phyloP scores from a whole-genome alignment of 2,113 vertebrate genomes.

The Bos indicus region DNA sequence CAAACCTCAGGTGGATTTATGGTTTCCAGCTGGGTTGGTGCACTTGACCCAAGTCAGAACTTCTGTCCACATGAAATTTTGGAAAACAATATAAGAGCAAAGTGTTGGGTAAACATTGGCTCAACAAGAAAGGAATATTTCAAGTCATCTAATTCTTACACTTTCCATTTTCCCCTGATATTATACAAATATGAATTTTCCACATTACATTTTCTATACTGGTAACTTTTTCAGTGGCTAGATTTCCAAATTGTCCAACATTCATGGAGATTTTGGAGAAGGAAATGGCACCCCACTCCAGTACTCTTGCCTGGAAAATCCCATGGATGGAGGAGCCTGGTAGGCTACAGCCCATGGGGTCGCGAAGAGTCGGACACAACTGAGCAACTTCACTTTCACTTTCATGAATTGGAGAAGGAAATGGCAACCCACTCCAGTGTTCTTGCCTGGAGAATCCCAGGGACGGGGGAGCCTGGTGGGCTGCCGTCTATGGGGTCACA shows the following conservation, averaged over 20 bases:
- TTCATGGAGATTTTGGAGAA: background rate
- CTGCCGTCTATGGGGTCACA: no score
- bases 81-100: background rate
- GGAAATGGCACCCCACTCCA: no score
- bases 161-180: background rate
- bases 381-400: no score
- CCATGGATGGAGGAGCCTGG: rapidly evolving
- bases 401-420: no score
- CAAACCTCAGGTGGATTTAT: background rate
- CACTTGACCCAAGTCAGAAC: background rate
- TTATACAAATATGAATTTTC: background rate
- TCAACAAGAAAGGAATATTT: background rate
- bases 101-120: background rate
- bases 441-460: no score
- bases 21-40: background rate
- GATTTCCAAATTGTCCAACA: background rate
- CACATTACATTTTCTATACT: background rate
- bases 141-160: background rate
- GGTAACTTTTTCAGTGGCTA: background rate
- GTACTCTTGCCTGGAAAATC: no score
- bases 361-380: rapidly evolving
- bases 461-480: no score
- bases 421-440: no score
- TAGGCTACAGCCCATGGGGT: no score
- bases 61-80: background rate